phyloP scores from a whole-genome alignment of 2,888 invertebrate species.

The Oscheius sp. region DNA sequence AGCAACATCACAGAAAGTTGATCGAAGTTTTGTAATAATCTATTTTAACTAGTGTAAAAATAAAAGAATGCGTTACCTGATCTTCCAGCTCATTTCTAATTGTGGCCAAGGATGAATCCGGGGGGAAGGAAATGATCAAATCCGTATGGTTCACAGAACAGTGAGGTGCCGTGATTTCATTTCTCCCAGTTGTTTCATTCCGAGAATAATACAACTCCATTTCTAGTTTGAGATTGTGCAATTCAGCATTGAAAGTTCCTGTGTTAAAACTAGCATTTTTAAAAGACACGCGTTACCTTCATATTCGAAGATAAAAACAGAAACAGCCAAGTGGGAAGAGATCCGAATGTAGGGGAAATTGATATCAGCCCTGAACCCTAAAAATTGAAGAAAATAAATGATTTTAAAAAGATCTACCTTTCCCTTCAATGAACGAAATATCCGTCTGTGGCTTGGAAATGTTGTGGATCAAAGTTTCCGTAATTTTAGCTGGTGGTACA shows the following conservation, averaged over 20 bases:
- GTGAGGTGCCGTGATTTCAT: constrained; percentile 49
- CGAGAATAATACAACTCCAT: constrained; percentile 53
- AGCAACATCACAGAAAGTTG: constrained; percentile 53
- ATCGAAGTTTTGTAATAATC: constrained; percentile 37
- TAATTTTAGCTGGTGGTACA: constrained; percentile 40
- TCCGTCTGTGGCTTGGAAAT: constrained; percentile 57
- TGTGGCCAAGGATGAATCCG: constrained; percentile 39
- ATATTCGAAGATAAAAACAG: constrained; percentile 44
- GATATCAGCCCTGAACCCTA: constrained; percentile 47
- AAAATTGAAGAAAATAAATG: not conserved
- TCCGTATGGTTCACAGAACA: constrained; percentile 57
- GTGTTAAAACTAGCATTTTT: not conserved
- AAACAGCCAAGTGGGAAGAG: constrained; percentile 42
- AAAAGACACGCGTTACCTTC: constrained; percentile 35
- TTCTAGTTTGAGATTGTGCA: constrained; percentile 50
- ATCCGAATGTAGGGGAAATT: constrained; percentile 45
- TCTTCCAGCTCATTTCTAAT: constrained; percentile 42
- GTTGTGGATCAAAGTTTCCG: constrained; percentile 39
- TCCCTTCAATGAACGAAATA: constrained; percentile 59
- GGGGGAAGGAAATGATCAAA: constrained; percentile 44
- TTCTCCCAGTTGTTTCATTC: constrained; percentile 51
- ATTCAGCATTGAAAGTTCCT: constrained; percentile 48
- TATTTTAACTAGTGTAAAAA: not conserved
- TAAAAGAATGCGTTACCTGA: constrained; percentile 19
- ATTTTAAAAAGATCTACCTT: constrained; percentile 39